Base-by-base conservation (phyloP, 1,140 invertebrate species). In the Cydia strobilella region DNA sequence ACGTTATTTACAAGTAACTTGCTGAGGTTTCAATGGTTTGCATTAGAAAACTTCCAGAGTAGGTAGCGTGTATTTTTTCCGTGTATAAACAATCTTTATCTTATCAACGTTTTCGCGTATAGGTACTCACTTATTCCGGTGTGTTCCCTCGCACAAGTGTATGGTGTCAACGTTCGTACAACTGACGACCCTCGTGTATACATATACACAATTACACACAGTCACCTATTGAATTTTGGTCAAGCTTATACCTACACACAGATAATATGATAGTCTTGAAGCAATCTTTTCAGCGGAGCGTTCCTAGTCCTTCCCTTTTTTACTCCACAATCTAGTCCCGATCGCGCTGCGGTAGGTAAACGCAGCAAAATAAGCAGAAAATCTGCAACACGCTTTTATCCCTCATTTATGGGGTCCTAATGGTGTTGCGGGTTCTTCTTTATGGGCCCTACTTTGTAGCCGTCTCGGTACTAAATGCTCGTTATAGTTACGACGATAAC, bases 361-460 rank as follows among this genome's bases (percentile, higher is more conserved):
- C 65, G 4, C 31, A 9, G 31, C 65, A 69, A 69, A 69, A 69
- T 35, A 12, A 35, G 27, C 65, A 69, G 65, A 69, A 69, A 69
- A 69, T 69, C n/a, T 18, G 65, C 65, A 39, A 69, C 65, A 69
- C 27, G 65, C 65, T 69, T 69, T 69, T 69, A 69, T 39, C 31
- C 65, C 18, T 69, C n/a, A 31, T 69, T 69, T 69, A 69, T 69
- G 65, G 31, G 27, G 27, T 35, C 65, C 27, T 69, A 69, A 69
- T 69, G 65, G 27, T 35, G 65, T 39, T 69, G 31, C 27, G 65
- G 54, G 54, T 23, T 59, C 51, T 18, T 23, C 65, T 69, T 69
- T 69, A 69, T 69, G 13, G 18, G n/a, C 65, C 31, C 65, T 69
- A 69, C 65, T 69, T 69, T 69, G 65, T 69, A 69, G 31, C n/a